Percentiles rank a stretch among this genome's conserved stretches.
Evolutionary conservation across 1,140 invertebrate genomes (phyloP).

Genomic region (Homalodisca vitripennis): DNA sequence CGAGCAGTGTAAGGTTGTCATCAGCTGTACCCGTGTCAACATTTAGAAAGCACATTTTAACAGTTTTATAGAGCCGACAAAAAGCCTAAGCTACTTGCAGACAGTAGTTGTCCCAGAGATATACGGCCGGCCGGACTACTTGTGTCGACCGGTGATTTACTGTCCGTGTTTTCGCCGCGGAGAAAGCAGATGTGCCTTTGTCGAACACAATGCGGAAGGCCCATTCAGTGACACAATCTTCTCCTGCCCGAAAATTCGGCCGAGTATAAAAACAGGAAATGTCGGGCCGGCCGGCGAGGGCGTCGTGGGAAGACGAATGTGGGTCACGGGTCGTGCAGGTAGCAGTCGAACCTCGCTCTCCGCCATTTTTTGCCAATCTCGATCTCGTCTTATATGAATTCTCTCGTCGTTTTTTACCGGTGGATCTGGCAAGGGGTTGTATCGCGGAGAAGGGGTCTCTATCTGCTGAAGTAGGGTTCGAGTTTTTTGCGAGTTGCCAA

Average conservation of each 20-base stretch:
- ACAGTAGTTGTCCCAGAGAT: too few relatives aligned
- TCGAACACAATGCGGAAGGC: background rate
- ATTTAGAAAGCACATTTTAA: too few relatives aligned
- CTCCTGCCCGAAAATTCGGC: background rate
- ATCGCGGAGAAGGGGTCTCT: background rate
- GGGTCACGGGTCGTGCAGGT: constrained; percentile 15
- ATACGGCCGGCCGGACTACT: too few relatives aligned
- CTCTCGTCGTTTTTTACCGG: constrained; percentile 2
- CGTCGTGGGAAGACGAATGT: constrained; percentile 16
- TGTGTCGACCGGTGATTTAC: too few relatives aligned
- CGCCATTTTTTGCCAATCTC: constrained; percentile 6
- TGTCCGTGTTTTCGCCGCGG: background rate
- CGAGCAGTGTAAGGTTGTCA: too few relatives aligned
- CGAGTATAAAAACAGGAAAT: constrained; percentile 12
- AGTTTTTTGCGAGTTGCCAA: constrained; percentile 20
- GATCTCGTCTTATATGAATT: background rate
- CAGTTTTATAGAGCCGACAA: too few relatives aligned
- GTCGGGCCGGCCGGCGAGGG: background rate
- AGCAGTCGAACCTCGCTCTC: background rate
- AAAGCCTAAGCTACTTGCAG: too few relatives aligned
- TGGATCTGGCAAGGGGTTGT: background rate
- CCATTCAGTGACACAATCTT: constrained; percentile 15
- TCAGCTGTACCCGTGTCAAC: too few relatives aligned
- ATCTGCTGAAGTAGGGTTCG: background rate
- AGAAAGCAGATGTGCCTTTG: background rate